Evolutionary conservation across 2,888 invertebrate species (phyloP), one percentile per base, ranked within the genome.

Genomic region (Sphaerophoria taeniata): DNA sequence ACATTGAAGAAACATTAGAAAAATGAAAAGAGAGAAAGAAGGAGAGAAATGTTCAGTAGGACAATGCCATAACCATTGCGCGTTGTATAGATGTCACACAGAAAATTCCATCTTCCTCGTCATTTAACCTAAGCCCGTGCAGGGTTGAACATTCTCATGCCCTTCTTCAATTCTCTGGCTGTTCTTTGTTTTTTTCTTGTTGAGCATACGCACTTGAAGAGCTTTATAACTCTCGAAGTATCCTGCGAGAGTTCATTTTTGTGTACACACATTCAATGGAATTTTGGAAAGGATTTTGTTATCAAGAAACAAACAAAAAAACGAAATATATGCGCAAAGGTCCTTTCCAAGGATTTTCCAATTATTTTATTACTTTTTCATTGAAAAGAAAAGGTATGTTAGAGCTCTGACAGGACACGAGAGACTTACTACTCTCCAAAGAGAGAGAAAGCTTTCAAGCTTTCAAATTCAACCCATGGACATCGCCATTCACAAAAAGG

Each of bases 281-380:
- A 36, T 76, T 53, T 0, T 43, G 43, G 43, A 33, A 67, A 49
- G 49, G 16, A 9, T n/a, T 53, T 34, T 60, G 43, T 47, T 56
- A 39, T 53, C 9, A 43, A 53, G 12, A 56, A 47, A 61, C 31
- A 65, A n/a, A 49, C 5, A 34, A 55, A 31, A 34, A 33, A 56
- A 49, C 11, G 16, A 6, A 73, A 55, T 69, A 70, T 69, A 69
- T 82, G 82, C 73, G 82, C 82, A 82, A 63, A 31, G 61, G 73
- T 77, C 61, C 58, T 55, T 73, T 78, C 73, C 82, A 82, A 56
- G 53, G 65, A 24, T 72, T 61, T 71, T 61, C 72, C 77, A 77
- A 77, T 76, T 82, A 70, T 78, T 72, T 53, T 24, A 51, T 51
- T 51, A 51, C 65, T 39, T 56, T 83, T 78, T 83, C 53, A 83